Percentiles rank a stretch among this genome's conserved stretches.
These are phyloP conservation scores for Actinia equina DNA, from an alignment of 64 coral and sea anemone genomes.

Conservation along the genomic window DNA sequence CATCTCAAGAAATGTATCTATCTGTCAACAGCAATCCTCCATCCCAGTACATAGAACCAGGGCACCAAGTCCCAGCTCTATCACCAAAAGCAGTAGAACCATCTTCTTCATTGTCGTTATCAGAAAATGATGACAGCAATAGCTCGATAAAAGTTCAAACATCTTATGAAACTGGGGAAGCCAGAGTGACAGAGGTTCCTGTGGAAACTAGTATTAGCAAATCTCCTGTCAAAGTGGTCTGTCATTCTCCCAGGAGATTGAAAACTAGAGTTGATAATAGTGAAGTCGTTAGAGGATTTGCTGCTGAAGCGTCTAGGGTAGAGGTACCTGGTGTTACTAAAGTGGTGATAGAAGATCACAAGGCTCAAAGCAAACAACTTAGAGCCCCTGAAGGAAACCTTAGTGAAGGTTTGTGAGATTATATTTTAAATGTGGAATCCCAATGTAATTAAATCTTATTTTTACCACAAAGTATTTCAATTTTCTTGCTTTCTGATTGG, in stretches of 20 bases:
- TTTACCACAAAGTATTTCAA: too few relatives aligned
- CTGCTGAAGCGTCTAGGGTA: conserved; percentile 47
- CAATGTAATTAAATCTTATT: too few relatives aligned
- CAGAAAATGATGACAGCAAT: conserved; percentile 28
- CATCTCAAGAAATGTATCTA: neutral
- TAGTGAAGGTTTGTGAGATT: conserved; percentile 15
- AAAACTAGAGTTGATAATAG: neutral
- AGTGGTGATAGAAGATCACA: neutral
- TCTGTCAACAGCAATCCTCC: neutral
- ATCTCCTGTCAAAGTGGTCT: conserved; percentile 79
- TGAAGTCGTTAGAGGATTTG: conserved; percentile 29
- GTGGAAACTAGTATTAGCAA: conserved; percentile 64
- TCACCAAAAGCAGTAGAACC: conserved; percentile 20
- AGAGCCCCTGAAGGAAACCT: neutral
- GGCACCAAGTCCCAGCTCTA: neutral
- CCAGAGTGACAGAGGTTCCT: conserved; percentile 64
- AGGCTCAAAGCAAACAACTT: neutral
- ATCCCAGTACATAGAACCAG: neutral
- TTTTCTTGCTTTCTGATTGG: too few relatives aligned
- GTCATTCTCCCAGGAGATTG: conserved; percentile 72
- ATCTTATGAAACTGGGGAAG: conserved; percentile 16
- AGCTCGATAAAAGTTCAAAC: neutral
- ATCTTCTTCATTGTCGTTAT: conserved; percentile 16
- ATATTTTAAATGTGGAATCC: too few relatives aligned
- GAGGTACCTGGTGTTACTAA: conserved; percentile 56